Evolutionary conservation across 2,113 vertebrate genomes (phyloP).

Genomic region (Equus quagga): DNA sequence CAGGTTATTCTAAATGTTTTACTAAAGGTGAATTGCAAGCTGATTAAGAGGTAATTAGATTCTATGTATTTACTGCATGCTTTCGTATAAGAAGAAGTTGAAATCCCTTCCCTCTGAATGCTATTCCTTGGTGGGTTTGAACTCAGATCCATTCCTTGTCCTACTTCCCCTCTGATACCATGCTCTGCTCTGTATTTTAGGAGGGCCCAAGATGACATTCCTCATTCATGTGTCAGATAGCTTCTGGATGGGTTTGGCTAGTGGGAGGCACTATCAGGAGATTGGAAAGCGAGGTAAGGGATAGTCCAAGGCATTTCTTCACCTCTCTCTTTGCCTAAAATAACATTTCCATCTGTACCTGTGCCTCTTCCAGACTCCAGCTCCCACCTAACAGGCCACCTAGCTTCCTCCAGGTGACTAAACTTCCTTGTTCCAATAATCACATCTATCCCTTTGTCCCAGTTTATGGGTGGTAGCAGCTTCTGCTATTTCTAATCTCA

Average conservation of each 20-base stretch:
- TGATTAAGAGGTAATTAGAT: not conserved
- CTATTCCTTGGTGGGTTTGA: not conserved
- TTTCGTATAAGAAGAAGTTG: not conserved
- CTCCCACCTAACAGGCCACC: not conserved
- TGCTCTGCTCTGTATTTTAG: not conserved
- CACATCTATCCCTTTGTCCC: not conserved
- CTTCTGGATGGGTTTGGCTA: not conserved
- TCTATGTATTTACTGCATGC: not conserved
- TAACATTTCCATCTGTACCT: not conserved
- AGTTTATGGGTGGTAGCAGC: not conserved
- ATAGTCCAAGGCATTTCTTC: not conserved
- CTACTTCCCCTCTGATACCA: not conserved
- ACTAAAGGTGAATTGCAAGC: not conserved
- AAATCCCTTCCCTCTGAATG: not conserved
- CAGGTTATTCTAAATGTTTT: slow-evolving; percentile 23
- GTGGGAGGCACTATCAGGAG: not conserved
- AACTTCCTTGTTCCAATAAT: not conserved
- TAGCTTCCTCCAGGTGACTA: not conserved
- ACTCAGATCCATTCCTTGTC: not conserved
- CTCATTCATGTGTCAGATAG: not conserved
- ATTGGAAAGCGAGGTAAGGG: not conserved
- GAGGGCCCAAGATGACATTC: not conserved
- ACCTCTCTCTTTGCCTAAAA: not conserved
- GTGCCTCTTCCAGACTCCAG: not conserved
- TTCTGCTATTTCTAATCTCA: not conserved